Percentiles rank a stretch among this genome's conserved stretches.
These are phyloP conservation scores for Agrotis exclamationis DNA, from an alignment of 2,888 invertebrate genomes.

Conservation along the genomic window DNA sequence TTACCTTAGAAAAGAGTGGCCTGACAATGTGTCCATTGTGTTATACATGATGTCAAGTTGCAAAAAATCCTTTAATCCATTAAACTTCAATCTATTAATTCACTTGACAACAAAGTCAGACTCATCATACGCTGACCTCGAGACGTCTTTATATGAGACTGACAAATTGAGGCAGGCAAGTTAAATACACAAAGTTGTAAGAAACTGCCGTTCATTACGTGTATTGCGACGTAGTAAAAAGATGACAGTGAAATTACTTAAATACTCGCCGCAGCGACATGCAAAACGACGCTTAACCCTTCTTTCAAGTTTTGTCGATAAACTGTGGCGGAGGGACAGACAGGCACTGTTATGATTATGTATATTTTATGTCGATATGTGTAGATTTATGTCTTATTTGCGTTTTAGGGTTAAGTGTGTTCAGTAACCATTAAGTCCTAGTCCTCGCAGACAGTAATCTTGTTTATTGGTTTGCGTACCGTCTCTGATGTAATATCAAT, in stretches of 20 bases:
- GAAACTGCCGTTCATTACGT: slow-evolving; percentile 21
- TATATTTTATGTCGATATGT: neutral
- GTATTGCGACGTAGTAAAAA: slow-evolving; percentile 14
- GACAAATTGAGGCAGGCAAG: slow-evolving; percentile 39
- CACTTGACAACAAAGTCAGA: slow-evolving; percentile 45
- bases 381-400: neutral
- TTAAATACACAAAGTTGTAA: slow-evolving; percentile 28
- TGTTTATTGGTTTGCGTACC: neutral
- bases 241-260: slow-evolving; percentile 40
- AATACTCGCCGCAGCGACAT: slow-evolving; percentile 28
- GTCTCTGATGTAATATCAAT: neutral
- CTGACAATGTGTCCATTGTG: neutral
- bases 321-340: slow-evolving; percentile 12
- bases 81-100: slow-evolving; percentile 33
- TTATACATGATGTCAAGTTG: slow-evolving; percentile 4
- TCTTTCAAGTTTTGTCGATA: slow-evolving; percentile 33
- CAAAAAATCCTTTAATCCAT: slow-evolving; percentile 25
- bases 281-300: slow-evolving; percentile 29
- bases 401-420: neutral
- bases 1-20: neutral
- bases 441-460: neutral
- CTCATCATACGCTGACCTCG: slow-evolving; percentile 46
- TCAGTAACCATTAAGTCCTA: neutral
- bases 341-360: slow-evolving; percentile 4
- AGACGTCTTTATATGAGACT: slow-evolving; percentile 29